Evolutionary conservation across 2,888 invertebrate species (phyloP).

Genomic region (Uropetala carovei): DNA sequence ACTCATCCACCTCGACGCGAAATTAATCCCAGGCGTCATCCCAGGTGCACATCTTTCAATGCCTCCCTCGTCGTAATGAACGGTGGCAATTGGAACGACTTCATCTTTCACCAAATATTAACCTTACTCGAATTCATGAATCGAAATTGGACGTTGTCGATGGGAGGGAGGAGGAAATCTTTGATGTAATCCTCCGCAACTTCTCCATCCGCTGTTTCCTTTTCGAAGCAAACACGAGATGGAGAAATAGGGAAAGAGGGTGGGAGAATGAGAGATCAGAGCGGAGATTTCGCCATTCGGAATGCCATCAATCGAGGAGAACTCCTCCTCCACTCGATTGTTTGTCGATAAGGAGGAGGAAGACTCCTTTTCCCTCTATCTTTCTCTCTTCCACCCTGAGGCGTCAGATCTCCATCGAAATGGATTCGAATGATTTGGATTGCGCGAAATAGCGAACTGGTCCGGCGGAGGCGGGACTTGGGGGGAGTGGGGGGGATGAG

Average conservation of each 20-base stretch:
- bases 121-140: not conserved
- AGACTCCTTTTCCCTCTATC: no score
- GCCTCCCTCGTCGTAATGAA: not conserved
- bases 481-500: not conserved
- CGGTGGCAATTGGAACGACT: not conserved
- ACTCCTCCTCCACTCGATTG: not conserved
- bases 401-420: conserved; percentile 40
- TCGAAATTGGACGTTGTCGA: not conserved
- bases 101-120: not conserved
- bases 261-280: not conserved
- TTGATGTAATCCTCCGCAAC: not conserved
- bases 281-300: conserved; percentile 1
- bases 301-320: not conserved
- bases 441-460: not conserved
- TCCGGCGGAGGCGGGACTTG: not conserved
- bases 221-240: not conserved
- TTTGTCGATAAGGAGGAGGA: not conserved
- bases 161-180: not conserved
- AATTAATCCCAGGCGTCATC: not conserved
- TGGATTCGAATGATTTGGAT: conserved; percentile 34
- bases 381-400: not conserved
- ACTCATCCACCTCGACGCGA: not conserved
- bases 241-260: not conserved
- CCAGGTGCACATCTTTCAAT: not conserved
- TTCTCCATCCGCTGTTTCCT: not conserved